Conservation (phyloP, 2,113 vertebrate species). For the Toxostoma redivivum region DNA sequence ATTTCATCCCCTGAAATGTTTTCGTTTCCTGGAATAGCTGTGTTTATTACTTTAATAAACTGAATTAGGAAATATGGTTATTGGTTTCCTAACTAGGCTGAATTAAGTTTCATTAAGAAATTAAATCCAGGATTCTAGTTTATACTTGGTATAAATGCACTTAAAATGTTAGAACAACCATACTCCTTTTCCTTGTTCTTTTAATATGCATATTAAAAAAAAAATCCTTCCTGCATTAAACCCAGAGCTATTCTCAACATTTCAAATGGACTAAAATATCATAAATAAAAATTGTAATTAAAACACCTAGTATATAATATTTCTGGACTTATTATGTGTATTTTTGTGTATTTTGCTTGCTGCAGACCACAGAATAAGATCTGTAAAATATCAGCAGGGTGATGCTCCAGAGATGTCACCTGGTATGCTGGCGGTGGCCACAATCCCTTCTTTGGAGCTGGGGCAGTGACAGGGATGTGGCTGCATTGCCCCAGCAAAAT, state of each 20-base stretch:
- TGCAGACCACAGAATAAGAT: background rate
- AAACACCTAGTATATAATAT: background rate
- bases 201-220: background rate
- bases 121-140: constrained; percentile 15
- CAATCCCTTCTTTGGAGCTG: background rate
- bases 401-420: background rate
- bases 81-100: constrained; percentile 37
- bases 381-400: background rate
- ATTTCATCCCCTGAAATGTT: constrained; percentile 18
- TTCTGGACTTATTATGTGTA: background rate
- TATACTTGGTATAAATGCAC: background rate
- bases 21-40: constrained; percentile 43
- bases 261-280: background rate
- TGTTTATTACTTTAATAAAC: constrained; percentile 63
- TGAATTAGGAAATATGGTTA: constrained; percentile 38
- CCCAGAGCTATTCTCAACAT: background rate
- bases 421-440: background rate
- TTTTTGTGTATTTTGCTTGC: background rate
- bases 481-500: background rate
- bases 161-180: constrained; percentile 1
- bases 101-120: constrained; percentile 52
- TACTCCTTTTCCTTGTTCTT: background rate
- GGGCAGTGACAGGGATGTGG: background rate
- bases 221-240: constrained; percentile 8
- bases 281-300: constrained; percentile 60